Evolutionary conservation across 2,888 invertebrate genomes (phyloP).

Genomic region (Drosophila tanythrix): DNA sequence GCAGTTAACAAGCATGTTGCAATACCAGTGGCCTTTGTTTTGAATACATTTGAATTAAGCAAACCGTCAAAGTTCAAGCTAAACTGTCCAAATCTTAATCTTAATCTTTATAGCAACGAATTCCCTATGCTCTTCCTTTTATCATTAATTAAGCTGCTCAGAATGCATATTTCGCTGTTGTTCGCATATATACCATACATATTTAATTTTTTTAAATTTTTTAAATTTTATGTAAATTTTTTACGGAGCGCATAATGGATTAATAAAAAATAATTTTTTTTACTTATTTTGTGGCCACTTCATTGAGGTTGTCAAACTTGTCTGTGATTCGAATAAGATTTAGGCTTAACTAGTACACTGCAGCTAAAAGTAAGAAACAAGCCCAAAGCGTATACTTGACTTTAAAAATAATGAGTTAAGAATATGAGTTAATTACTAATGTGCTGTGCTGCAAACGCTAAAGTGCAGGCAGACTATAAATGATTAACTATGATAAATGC

Average conservation of each 20-base stretch:
- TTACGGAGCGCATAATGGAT: background rate
- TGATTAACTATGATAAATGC: constrained; percentile 4
- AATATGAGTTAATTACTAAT: background rate
- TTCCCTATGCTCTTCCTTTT: background rate
- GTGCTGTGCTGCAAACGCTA: background rate
- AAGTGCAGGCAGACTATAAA: background rate
- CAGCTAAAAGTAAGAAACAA: background rate
- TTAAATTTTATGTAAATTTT: no score
- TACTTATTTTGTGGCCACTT: background rate
- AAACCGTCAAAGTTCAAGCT: constrained; percentile 33
- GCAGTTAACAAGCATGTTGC: constrained; percentile 62
- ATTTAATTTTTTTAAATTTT: background rate
- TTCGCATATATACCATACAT: background rate
- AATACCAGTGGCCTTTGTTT: constrained; percentile 55
- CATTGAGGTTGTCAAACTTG: background rate
- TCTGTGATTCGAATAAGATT: background rate
- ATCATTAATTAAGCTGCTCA: no score
- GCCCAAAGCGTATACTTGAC: background rate
- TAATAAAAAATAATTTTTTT: background rate
- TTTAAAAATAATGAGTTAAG: background rate
- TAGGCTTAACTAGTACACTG: background rate
- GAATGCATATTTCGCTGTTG: background rate
- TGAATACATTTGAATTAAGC: constrained; percentile 73
- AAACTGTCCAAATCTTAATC: background rate
- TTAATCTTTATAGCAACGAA: background rate